Percentiles rank a stretch among this genome's conserved stretches.
Evolutionary conservation across 2,113 vertebrate genomes (phyloP).

Genomic region (Haplotaxodon microlepis): DNA sequence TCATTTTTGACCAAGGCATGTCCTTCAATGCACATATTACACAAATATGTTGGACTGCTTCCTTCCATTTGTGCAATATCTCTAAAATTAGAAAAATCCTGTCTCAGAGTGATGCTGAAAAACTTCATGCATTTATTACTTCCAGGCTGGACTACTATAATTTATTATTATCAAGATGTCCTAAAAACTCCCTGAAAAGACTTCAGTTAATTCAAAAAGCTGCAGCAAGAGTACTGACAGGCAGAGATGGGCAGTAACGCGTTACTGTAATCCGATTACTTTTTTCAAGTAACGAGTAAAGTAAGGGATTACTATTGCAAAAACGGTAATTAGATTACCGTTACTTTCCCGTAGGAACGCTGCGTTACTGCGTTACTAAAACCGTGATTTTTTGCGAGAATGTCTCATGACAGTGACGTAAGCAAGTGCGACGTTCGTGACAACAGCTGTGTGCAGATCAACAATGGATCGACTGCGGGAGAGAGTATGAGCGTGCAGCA

Average conservation of each 20-base stretch:
- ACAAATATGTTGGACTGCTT: neutral
- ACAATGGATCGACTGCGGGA: too few relatives aligned
- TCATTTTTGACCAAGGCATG: neutral
- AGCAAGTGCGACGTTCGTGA: too few relatives aligned
- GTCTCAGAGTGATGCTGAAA: neutral
- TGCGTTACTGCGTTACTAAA: too few relatives aligned
- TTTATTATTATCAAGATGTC: neutral
- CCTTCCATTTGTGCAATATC: neutral
- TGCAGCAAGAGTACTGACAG: neutral
- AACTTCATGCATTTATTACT: neutral
- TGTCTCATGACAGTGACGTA: too few relatives aligned
- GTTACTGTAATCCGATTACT: too few relatives aligned
- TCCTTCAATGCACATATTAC: neutral
- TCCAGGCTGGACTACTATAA: neutral
- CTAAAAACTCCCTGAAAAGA: neutral
- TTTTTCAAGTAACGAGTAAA: too few relatives aligned
- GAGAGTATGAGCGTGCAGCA: too few relatives aligned
- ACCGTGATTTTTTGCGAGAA: too few relatives aligned
- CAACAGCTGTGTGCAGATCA: too few relatives aligned
- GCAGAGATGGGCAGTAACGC: neutral
- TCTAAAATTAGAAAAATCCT: neutral
- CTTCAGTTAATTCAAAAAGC: neutral
- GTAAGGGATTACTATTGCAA: too few relatives aligned
- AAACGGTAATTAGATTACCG: too few relatives aligned
- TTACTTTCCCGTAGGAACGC: too few relatives aligned